These are phyloP conservation scores for Neosalanx taihuensis DNA, from an alignment of 2,797 vertebrate genomes.

Conservation along the genomic window DNA sequence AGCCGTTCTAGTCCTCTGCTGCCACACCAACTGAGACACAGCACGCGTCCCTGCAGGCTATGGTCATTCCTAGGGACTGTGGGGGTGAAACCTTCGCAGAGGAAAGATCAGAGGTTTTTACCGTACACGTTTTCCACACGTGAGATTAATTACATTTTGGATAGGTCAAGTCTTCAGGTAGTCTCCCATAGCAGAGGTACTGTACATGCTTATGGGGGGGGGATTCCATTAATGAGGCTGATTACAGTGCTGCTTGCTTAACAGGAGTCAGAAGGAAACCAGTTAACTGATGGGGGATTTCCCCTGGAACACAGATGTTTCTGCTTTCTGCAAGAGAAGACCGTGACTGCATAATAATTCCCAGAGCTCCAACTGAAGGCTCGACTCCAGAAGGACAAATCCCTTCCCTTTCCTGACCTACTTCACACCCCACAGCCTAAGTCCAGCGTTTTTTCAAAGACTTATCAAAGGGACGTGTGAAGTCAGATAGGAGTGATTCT, in stretches of 20 bases:
- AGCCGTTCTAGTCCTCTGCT: neutral
- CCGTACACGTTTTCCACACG: neutral
- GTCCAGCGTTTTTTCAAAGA: conserved; percentile 15
- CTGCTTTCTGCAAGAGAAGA: conserved; percentile 43
- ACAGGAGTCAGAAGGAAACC: conserved; percentile 22
- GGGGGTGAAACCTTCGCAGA: neutral
- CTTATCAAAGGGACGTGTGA: neutral
- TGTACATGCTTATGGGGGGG: neutral
- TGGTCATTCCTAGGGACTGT: neutral
- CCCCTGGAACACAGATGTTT: conserved; percentile 61
- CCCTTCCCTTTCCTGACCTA: conserved; percentile 45
- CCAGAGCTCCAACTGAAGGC: conserved; percentile 36
- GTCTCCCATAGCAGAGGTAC: neutral
- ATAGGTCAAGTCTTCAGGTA: neutral
- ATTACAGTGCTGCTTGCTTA: neutral
- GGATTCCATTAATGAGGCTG: neutral
- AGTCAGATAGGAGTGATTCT: neutral
- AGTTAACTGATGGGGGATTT: conserved; percentile 58
- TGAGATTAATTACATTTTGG: neutral
- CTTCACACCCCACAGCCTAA: conserved; percentile 33
- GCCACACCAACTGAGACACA: neutral
- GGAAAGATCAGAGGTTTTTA: no score
- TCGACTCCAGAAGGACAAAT: conserved; percentile 19
- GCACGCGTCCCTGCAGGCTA: neutral
- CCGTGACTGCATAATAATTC: conserved; percentile 45